Evolutionary conservation across 2,113 vertebrate species (phyloP).

Genomic region (Platysternon megacephalum): DNA sequence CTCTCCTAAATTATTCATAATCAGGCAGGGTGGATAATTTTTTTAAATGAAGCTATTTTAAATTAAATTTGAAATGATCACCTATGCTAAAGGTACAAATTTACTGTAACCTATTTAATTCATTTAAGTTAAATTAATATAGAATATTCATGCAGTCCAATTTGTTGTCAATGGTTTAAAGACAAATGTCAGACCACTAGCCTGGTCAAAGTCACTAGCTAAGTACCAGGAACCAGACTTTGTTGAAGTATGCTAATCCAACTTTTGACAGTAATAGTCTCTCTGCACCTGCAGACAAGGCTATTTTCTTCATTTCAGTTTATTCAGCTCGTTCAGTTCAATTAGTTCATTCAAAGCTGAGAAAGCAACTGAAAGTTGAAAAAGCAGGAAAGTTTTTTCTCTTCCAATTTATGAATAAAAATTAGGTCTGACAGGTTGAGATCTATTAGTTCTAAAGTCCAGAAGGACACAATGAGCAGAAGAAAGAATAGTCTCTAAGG

Average conservation of each 20-base stretch:
- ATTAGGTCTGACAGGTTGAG: neutral
- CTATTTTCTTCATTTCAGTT: neutral
- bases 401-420: neutral
- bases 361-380: neutral
- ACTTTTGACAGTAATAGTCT: neutral
- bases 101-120: no score
- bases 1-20: neutral
- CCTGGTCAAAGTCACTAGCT: neutral
- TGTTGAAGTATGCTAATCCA: neutral
- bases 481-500: no score
- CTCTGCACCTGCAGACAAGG: neutral
- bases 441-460: neutral
- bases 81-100: no score
- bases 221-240: neutral
- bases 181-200: neutral
- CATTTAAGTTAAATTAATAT: neutral
- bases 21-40: neutral
- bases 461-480: neutral
- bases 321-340: neutral
- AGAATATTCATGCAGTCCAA: rapidly evolving
- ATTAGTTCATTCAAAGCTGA: neutral
- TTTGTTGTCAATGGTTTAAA: rapidly evolving
- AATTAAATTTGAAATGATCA: neutral
- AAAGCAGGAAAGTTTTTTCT: neutral
- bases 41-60: neutral